These are phyloP conservation scores for Cryptus viduatorius DNA, from an alignment of 2,888 invertebrate genomes.

Conservation along the genomic window DNA sequence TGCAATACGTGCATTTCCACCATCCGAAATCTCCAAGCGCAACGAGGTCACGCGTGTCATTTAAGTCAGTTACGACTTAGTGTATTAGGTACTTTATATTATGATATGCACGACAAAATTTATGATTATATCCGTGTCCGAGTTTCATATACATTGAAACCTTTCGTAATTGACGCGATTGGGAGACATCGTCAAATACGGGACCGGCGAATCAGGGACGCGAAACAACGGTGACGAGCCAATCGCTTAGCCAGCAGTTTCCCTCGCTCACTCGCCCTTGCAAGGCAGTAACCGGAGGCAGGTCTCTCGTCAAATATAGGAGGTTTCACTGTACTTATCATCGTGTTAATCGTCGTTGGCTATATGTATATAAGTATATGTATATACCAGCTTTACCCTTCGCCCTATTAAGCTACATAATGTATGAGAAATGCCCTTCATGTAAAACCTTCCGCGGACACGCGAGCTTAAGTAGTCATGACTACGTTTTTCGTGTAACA, in stretches of 20 bases:
- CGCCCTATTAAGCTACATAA: background rate
- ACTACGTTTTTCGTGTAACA: background rate
- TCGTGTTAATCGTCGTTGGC: no score
- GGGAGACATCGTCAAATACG: no score
- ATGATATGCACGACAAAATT: background rate
- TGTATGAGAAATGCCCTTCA: background rate
- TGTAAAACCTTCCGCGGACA: background rate
- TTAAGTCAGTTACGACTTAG: background rate
- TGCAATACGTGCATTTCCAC: background rate
- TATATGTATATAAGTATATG: background rate
- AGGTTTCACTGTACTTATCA: no score
- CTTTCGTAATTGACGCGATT: no score
- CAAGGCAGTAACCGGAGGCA: no score
- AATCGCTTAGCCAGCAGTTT: no score
- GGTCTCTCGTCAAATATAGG: no score
- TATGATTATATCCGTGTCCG: no score
- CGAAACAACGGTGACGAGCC: no score
- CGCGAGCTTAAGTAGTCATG: background rate
- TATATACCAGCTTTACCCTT: background rate
- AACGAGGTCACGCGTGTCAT: slow-evolving; percentile 16
- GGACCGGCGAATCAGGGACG: no score
- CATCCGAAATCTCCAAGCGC: background rate
- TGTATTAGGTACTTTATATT: background rate
- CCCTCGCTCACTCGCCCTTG: no score
- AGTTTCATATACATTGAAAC: no score